These are phyloP conservation scores for Danio tinwini DNA, from an alignment of 2,797 vertebrate species.

Conservation along the genomic window DNA sequence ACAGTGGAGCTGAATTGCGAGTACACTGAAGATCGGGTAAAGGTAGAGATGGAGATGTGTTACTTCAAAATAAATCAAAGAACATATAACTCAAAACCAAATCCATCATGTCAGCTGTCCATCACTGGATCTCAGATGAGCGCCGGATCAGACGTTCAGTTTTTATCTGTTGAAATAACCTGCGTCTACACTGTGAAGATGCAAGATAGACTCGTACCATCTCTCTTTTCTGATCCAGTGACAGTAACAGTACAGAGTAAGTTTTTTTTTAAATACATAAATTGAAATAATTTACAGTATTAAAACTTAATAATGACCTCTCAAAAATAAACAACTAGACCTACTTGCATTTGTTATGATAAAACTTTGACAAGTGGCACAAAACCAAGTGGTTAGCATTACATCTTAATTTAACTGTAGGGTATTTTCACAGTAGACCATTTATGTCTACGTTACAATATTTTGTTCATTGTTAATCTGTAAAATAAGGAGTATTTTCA, in stretches of 20 bases:
- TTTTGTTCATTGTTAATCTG: too few relatives aligned
- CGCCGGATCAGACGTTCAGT: background rate
- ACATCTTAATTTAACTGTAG: too few relatives aligned
- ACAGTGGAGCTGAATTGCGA: background rate
- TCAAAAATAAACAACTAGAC: too few relatives aligned
- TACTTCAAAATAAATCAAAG: background rate
- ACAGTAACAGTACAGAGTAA: background rate
- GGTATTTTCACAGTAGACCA: too few relatives aligned
- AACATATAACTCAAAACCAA: background rate
- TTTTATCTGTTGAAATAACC: background rate
- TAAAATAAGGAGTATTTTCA: too few relatives aligned
- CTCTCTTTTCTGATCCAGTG: background rate
- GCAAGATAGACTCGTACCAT: rapidly evolving
- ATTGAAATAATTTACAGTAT: too few relatives aligned
- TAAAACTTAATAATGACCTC: too few relatives aligned
- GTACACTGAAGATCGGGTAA: background rate
- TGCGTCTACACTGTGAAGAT: background rate
- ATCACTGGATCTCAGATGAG: too few relatives aligned
- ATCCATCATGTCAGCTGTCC: background rate
- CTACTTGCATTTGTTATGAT: background rate
- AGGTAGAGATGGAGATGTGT: background rate
- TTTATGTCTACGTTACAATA: too few relatives aligned
- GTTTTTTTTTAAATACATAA: background rate
- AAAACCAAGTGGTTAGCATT: too few relatives aligned
- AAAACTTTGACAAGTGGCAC: too few relatives aligned